Evolutionary conservation across 2,113 vertebrate species (phyloP), one percentile per base, ranked within the genome.

Genomic region (Rafetus swinhoei): DNA sequence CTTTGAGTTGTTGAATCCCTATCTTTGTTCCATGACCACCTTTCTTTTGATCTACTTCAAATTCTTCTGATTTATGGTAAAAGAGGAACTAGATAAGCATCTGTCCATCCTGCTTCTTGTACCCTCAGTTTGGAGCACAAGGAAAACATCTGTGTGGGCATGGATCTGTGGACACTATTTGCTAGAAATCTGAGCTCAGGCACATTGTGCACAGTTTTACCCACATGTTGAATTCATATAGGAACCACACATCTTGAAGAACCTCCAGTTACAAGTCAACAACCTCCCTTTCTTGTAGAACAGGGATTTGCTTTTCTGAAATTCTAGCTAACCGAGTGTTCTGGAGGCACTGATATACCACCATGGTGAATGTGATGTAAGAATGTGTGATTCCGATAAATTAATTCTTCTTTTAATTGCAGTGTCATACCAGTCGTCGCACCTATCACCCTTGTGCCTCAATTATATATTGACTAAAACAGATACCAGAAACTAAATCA

Each of bases 401-500:
- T 52, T 79, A 80, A 3, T 18, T 15, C 65, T 69, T 8, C 65
- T 35, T 18, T n/a, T n/a, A 16, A 18, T 29, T n/a, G 65, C 32
- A 69, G 15, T 69, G 32, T 69, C 62, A 15, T 16, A 32, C 16
- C 8, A n/a, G 65, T 74, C 81, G 65, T 74, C 81, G 15, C 84
- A 76, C 56, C 60, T 3, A 59, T 13, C 50, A 82, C 0, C 2
- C n/a, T 35, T 7, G 57, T 8, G 2, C 6, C 10, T 7, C 87
- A 54, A 87, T 87, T 82, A 3, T 14, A 1, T 79, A 27, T 77
- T 29, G 53, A 57, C 32, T 52, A 6, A 21, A 52, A 12, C 55
- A 2, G 35, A 86, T 81, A 77, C 11, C 3, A 0, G 1, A 55
- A 39, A 35, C 14, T 65, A 3, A 0, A 0, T 1, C 62, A 18